Conservation (phyloP, 2,888 invertebrate genomes). For the Brachyopa scutellaris region DNA sequence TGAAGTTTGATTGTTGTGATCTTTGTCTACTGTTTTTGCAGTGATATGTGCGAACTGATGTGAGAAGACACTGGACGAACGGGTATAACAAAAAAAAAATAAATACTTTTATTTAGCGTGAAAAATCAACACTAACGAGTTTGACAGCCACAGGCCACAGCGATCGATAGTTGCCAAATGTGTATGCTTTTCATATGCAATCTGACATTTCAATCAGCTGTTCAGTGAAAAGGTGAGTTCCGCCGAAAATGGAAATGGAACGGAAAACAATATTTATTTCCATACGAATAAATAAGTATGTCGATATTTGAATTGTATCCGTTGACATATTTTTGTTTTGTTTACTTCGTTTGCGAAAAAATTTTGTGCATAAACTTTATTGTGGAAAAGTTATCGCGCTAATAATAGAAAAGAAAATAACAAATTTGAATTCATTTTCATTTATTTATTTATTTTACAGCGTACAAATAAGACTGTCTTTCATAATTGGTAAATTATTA, state of each 20-base stretch:
- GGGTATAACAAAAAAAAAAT: slow-evolving; percentile 27
- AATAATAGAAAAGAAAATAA: no score
- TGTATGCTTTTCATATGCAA: slow-evolving; percentile 11
- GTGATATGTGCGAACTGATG: slow-evolving; percentile 15
- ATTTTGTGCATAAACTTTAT: no score
- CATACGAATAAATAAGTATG: no score
- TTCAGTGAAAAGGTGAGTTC: slow-evolving; percentile 26
- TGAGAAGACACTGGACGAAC: slow-evolving; percentile 32
- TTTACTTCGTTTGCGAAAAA: no score
- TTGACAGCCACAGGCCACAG: slow-evolving; percentile 56
- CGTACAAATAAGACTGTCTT: no score
- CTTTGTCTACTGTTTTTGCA: background rate
- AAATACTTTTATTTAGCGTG: slow-evolving; percentile 19
- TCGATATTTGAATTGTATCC: no score
- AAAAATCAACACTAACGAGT: slow-evolving; percentile 22
- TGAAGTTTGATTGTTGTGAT: background rate
- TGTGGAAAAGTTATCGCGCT: no score
- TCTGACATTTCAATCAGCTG: slow-evolving; percentile 37
- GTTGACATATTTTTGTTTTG: background rate
- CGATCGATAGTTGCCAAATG: slow-evolving; percentile 49
- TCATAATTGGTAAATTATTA: no score
- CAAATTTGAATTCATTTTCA: no score
- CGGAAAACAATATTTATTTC: no score
- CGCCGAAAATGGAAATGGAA: background rate
- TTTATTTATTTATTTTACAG: no score